Conservation (phyloP, 2,113 vertebrate species). For the Cebidichthys violaceus region DNA sequence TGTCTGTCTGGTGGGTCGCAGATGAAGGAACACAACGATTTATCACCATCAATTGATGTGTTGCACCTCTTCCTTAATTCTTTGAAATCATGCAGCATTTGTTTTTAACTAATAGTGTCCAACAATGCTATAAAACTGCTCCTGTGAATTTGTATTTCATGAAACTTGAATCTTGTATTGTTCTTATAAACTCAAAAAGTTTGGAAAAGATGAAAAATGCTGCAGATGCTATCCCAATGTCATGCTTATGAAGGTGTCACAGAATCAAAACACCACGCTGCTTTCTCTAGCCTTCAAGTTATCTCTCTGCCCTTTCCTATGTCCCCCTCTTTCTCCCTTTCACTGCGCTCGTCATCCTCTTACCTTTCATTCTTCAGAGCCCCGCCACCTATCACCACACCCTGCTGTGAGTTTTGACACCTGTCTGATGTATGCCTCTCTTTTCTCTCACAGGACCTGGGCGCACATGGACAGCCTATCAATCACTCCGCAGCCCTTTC, state of each 20-base stretch:
- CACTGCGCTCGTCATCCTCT: slow-evolving; percentile 15
- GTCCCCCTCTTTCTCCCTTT: slow-evolving; percentile 2
- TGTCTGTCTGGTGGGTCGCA: slow-evolving; percentile 51
- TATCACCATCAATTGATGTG: slow-evolving; percentile 40
- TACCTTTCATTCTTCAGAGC: slow-evolving; percentile 54
- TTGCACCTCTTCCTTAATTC: slow-evolving; percentile 39
- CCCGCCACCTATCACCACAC: slow-evolving; percentile 58
- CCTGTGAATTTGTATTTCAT: background rate
- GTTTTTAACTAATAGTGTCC: background rate
- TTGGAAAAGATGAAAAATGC: slow-evolving; percentile 13
- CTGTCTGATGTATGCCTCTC: slow-evolving; percentile 72
- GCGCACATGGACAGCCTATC: slow-evolving; percentile 45
- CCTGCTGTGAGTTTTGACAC: slow-evolving; percentile 76
- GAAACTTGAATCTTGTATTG: background rate
- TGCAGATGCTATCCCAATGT: slow-evolving; percentile 6
- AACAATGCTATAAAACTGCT: background rate
- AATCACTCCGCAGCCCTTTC: slow-evolving; percentile 40
- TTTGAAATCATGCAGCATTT: slow-evolving; percentile 21
- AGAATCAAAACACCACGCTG: slow-evolving; percentile 38
- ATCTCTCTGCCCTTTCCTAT: slow-evolving; percentile 34
- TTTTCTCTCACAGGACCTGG: slow-evolving; percentile 48
- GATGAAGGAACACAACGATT: slow-evolving; percentile 41
- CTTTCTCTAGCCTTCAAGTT: slow-evolving; percentile 43
- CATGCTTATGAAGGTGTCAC: slow-evolving; percentile 7
- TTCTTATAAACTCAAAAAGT: slow-evolving; percentile 2